Conservation (phyloP, 2,888 invertebrate genomes). For the Lepidocyrtinus sp. region DNA sequence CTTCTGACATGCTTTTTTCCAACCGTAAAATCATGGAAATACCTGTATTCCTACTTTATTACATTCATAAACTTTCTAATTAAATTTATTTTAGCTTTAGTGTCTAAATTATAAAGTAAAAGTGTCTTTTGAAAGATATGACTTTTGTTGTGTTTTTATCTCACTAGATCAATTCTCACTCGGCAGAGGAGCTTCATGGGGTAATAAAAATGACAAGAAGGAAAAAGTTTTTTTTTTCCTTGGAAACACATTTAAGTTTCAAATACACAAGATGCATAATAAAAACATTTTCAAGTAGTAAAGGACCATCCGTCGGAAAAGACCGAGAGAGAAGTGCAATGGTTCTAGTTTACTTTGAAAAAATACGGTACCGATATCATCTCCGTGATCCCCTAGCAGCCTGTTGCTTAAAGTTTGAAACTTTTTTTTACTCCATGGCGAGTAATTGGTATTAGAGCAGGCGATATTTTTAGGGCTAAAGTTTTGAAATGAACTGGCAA, state of each 20-base stretch:
- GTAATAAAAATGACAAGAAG: slow-evolving; percentile 8
- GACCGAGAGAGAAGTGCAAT: background rate
- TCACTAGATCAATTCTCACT: slow-evolving; percentile 55
- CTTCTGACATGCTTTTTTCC: too few species aligned
- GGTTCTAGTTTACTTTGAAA: too few species aligned
- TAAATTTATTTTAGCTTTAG: slow-evolving; percentile 65
- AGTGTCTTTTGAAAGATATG: slow-evolving; percentile 34
- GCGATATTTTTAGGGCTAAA: slow-evolving; percentile 1
- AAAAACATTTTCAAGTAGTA: too few species aligned
- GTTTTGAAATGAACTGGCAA: slow-evolving; percentile 11
- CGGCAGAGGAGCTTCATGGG: background rate
- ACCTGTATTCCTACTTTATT: slow-evolving; percentile 52
- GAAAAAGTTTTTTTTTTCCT: slow-evolving; percentile 1
- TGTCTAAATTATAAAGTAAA: slow-evolving; percentile 63
- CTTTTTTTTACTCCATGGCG: background rate
- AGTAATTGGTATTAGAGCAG: background rate
- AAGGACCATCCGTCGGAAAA: background rate
- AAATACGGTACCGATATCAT: too few species aligned
- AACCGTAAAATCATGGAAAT: too few species aligned
- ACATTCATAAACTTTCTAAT: slow-evolving; percentile 62
- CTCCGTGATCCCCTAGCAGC: too few species aligned
- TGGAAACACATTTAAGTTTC: background rate
- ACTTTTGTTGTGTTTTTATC: slow-evolving; percentile 45
- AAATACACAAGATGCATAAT: background rate
- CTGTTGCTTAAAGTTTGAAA: slow-evolving; percentile 16